Evolutionary conservation across 1,140 invertebrate genomes (phyloP).

Genomic region (Adoxophyes honmai): DNA sequence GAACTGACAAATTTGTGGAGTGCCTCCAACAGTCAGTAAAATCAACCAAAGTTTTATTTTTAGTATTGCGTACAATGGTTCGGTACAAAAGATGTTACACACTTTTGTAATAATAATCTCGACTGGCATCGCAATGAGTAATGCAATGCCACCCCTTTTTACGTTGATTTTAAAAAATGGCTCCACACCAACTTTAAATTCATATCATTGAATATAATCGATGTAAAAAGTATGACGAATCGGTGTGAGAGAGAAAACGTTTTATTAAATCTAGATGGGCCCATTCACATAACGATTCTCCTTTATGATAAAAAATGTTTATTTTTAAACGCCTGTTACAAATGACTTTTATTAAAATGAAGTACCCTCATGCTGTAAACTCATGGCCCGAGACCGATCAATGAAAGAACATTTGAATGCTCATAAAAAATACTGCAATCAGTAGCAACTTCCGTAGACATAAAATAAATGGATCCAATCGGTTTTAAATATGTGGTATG

Average conservation of each 20-base stretch:
- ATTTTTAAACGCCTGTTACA: constrained; percentile 31
- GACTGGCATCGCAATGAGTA: not conserved
- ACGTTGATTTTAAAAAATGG: constrained; percentile 16
- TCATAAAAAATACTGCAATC: constrained; percentile 5
- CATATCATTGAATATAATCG: constrained; percentile 40
- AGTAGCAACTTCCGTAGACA: constrained; percentile 8
- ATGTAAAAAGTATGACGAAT: constrained; percentile 65
- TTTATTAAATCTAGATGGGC: constrained; percentile 28
- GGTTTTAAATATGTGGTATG: too few relatives aligned
- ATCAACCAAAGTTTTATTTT: too few relatives aligned
- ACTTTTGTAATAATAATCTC: not conserved
- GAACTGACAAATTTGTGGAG: too few relatives aligned
- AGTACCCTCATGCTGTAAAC: constrained; percentile 57
- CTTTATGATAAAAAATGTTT: constrained; percentile 58
- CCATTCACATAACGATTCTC: constrained; percentile 37
- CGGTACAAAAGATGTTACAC: not conserved
- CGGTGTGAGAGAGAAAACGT: constrained; percentile 38
- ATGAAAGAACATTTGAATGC: not conserved
- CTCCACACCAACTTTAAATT: constrained; percentile 26
- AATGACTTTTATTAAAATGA: constrained; percentile 44
- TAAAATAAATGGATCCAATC: not conserved
- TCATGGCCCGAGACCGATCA: constrained; percentile 11
- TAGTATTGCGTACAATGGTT: not conserved
- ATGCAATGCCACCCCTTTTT: constrained; percentile 20
- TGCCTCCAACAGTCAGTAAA: too few relatives aligned